Base-by-base conservation (phyloP, 1,140 invertebrate species). In the Belonocnema kinseyi region DNA sequence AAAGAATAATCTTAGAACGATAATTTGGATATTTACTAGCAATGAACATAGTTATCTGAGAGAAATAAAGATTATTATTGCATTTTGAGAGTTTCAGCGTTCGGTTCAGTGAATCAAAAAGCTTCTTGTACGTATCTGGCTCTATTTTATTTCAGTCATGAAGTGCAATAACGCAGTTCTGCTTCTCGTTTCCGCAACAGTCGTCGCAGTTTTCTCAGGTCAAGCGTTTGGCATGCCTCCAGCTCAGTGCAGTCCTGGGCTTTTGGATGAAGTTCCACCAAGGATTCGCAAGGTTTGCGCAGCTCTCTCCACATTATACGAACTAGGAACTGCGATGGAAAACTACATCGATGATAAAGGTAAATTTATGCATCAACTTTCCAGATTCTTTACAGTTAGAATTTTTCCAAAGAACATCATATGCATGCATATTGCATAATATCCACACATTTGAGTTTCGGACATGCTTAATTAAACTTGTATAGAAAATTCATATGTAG, bases 271-370 rank as follows among this genome's bases (percentile, higher is more conserved):
- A 50, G 88, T 93, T 13, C 93, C 93, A 6, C 92, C 91, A 1
- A 90, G 91, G 85, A 89, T 93, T 72, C 91, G 93, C 61, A 92
- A 92, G 82, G 89, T 93, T 19, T 93, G 93, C 83, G 88, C 89
- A n/a, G 91, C 92, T 3, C 86, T 93, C 0, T 90, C 90, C 12
- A 92, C 91, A 75, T 89, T 93, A 72, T 92, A 92, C 77, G 91
- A 93, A 73, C 88, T 93, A 16, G 90, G 91, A 2, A 88, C 88
- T 12, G 91, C 91, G 6, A 92, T 93, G 89, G 92, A 93, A 77
- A 89, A 89, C 71, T 93, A 92, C 54, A 87, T 93, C 46, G 91
- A 92, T 70, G 92, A 93, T 19, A 92, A 92, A 87, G 90, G 92
- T 88, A 86, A 46, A 83, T 50, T 77, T 73, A 72, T 75, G 46